Conservation (phyloP, 2,113 vertebrate genomes). For the Cranoglanis bouderius region DNA sequence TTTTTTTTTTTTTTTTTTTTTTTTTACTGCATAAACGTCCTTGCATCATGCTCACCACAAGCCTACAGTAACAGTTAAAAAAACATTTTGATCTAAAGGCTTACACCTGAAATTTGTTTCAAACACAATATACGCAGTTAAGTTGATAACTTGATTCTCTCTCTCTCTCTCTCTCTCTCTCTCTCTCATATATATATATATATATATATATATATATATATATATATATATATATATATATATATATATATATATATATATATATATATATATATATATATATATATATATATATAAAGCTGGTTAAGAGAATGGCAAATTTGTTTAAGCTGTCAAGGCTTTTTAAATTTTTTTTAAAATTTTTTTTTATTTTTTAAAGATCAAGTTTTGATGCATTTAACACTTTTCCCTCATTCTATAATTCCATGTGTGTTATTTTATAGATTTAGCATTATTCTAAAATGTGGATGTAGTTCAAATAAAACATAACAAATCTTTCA, state of each 20-base stretch:
- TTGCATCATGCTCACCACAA: not conserved
- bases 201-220: too few relatives aligned
- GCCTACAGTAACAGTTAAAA: not conserved
- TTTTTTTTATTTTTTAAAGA: not conserved
- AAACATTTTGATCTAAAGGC: not conserved
- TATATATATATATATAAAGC: not conserved
- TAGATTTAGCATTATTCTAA: not conserved
- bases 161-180: too few relatives aligned
- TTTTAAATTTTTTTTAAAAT: too few relatives aligned
- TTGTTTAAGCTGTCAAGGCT: not conserved
- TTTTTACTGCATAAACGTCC: not conserved
- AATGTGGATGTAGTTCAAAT: not conserved
- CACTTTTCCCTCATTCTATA: not conserved
- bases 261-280: not conserved
- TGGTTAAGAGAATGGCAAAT: not conserved
- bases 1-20: not conserved
- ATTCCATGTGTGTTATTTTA: not conserved
- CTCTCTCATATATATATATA: too few relatives aligned
- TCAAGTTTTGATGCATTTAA: not conserved
- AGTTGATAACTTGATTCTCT: not conserved
- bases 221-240: too few relatives aligned
- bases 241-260: too few relatives aligned
- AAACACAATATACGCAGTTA: not conserved
- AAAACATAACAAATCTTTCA: not conserved
- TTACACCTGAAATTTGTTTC: not conserved